Evolutionary conservation across 2,113 vertebrate species (phyloP).

Genomic region (Neodon shergylaensis): DNA sequence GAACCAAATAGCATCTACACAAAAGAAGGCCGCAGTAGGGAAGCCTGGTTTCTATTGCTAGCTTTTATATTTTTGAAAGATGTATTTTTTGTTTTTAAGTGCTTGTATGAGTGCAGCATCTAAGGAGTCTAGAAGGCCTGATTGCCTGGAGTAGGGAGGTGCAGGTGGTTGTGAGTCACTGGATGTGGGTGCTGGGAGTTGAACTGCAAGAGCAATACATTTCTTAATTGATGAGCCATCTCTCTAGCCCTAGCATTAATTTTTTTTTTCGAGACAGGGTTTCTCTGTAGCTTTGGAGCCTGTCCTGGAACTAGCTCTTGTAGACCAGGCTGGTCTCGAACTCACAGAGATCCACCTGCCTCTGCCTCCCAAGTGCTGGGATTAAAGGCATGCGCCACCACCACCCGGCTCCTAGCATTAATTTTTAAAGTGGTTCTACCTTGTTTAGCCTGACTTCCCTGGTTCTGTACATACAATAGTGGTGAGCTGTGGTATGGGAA

Average conservation of each 20-base stretch:
- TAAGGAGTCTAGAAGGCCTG: too few species aligned
- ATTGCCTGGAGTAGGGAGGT: not conserved
- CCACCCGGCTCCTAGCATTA: not conserved
- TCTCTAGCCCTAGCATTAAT: not conserved
- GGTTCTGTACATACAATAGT: not conserved
- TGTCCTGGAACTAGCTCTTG: too few species aligned
- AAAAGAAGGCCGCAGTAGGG: not conserved
- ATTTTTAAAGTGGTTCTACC: not conserved
- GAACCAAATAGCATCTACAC: not conserved
- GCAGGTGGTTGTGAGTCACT: not conserved
- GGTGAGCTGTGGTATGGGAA: not conserved
- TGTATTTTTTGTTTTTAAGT: not conserved
- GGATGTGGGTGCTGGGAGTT: not conserved
- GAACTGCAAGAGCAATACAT: not conserved
- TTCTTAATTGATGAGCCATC: not conserved
- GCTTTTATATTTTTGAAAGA: not conserved
- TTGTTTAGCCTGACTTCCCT: not conserved
- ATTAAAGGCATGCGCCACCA: too few species aligned
- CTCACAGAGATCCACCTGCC: too few species aligned
- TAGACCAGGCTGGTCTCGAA: too few species aligned
- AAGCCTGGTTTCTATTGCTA: constrained; percentile 6
- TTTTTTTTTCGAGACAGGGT: too few species aligned
- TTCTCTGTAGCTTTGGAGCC: too few species aligned
- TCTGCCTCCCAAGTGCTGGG: too few species aligned
- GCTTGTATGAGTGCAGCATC: not conserved